phyloP scores from a whole-genome alignment of 1,140 invertebrate species.

The Zaprionus lachaisei region DNA sequence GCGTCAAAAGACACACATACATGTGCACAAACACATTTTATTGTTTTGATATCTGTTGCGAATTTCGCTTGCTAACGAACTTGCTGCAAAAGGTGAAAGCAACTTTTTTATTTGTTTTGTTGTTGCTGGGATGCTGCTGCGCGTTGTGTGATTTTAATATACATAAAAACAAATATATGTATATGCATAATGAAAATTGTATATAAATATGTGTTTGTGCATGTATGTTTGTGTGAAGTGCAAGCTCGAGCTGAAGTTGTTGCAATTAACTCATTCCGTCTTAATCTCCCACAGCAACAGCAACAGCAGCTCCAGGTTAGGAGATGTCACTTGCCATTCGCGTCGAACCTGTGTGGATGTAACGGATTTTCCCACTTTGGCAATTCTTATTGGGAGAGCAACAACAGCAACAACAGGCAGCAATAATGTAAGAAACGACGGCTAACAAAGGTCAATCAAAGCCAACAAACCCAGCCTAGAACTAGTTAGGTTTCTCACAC shows the following conservation, averaged over 20 bases:
- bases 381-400: slow-evolving; percentile 36
- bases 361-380: slow-evolving; percentile 55
- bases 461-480: slow-evolving; percentile 64
- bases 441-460: slow-evolving; percentile 66
- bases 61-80: slow-evolving; percentile 52
- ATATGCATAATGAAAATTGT: too few species aligned
- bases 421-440: slow-evolving; percentile 69
- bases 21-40: slow-evolving; percentile 50
- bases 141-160: slow-evolving; percentile 38
- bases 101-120: slow-evolving; percentile 42
- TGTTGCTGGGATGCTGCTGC: slow-evolving; percentile 27
- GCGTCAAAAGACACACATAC: slow-evolving; percentile 42
- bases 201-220: slow-evolving; percentile 5
- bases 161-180: background rate
- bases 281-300: slow-evolving; percentile 42
- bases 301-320: slow-evolving; percentile 49
- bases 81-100: slow-evolving; percentile 73
- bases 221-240: slow-evolving; percentile 48
- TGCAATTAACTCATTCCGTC: slow-evolving; percentile 60
- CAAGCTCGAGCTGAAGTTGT: slow-evolving; percentile 57
- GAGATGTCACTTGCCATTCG: slow-evolving; percentile 51
- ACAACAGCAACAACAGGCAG: slow-evolving; percentile 45
- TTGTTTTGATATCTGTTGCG: slow-evolving; percentile 53
- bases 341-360: slow-evolving; percentile 38
- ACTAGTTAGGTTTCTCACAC: slow-evolving; percentile 78